These are phyloP conservation scores for Phytoseiulus persimilis DNA, from an alignment of 2,888 invertebrate genomes.

Conservation along the genomic window DNA sequence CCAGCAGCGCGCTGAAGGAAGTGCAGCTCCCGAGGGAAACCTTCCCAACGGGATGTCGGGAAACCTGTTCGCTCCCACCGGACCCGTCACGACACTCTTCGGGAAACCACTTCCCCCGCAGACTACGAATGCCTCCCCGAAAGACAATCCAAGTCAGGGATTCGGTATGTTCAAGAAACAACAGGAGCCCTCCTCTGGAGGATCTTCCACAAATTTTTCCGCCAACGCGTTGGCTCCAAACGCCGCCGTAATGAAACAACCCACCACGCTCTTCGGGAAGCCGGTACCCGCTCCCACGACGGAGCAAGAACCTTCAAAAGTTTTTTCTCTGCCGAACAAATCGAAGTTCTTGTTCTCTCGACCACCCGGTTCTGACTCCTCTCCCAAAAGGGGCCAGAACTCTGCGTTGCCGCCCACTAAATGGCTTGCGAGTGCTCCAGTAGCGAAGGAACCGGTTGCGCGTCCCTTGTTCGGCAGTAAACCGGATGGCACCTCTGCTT, in stretches of 20 bases:
- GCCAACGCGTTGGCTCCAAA: neutral
- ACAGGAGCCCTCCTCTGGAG: neutral
- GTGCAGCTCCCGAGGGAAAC: neutral
- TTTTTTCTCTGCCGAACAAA: neutral
- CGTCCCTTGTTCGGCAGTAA: neutral
- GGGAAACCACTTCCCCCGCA: neutral
- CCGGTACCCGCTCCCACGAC: neutral
- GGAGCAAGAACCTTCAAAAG: neutral
- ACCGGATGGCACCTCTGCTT: neutral
- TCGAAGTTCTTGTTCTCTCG: neutral
- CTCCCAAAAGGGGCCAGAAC: neutral
- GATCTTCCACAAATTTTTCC: neutral
- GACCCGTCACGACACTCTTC: neutral
- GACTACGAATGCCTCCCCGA: neutral
- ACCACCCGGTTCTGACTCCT: neutral
- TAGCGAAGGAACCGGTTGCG: neutral
- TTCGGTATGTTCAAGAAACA: neutral
- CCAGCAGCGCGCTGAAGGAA: neutral
- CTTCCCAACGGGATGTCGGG: neutral
- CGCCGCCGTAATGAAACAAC: neutral
- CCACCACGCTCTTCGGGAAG: neutral
- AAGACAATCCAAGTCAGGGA: neutral
- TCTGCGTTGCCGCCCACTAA: neutral
- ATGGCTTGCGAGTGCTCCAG: neutral
- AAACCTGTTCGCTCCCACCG: neutral